Base-by-base conservation (phyloP, 2,797 vertebrate genomes). In the Yasuhikotakia modesta region DNA sequence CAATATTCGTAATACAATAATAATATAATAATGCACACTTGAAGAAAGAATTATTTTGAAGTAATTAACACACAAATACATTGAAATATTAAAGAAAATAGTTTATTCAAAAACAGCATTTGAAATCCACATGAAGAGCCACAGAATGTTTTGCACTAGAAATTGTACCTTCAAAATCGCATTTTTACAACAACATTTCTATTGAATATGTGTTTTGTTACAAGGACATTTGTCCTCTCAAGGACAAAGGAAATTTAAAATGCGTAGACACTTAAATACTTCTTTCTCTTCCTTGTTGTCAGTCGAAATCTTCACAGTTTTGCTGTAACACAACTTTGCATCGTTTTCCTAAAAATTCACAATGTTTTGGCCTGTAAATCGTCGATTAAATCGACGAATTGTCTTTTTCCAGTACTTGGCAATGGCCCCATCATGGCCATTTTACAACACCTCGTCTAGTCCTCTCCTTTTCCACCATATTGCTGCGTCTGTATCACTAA, bases 171-270 rank as follows among this genome's bases (percentile, higher is more conserved):
- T n/a, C 32, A 32, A 53, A 71, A 77, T 32, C 48, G 58, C 27
- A 53, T 67, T 63, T 77, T 68, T 45, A 78, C 71, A 70, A 53
- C 48, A 74, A 65, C 19, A 55, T 39, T 45, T 71, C 12, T 35
- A 32, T 57, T 68, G 43, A 17, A 68, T 35, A 24, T 4, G 27
- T 16, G 73, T 83, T 81, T 77, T 80, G 80, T 86, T 24, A 89
- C 90, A 90, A 90, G 91, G 89, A 89, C 92, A 90, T 91, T 89
- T 92, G 92, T 85, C 91, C 91, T 90, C 86, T 91, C 93, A 94
- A 94, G 94, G 94, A 94, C 94, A 94, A 94, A 93, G 94, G 88
- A 88, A 55, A 89, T 93, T 92, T 93, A 90, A 91, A 94, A 92
- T 94, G 94, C 94, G 94, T 92, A 94, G 92, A 80, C 75, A 32